phyloP scores from a whole-genome alignment of 2,888 invertebrate genomes.

The Gryllus longicercus region DNA sequence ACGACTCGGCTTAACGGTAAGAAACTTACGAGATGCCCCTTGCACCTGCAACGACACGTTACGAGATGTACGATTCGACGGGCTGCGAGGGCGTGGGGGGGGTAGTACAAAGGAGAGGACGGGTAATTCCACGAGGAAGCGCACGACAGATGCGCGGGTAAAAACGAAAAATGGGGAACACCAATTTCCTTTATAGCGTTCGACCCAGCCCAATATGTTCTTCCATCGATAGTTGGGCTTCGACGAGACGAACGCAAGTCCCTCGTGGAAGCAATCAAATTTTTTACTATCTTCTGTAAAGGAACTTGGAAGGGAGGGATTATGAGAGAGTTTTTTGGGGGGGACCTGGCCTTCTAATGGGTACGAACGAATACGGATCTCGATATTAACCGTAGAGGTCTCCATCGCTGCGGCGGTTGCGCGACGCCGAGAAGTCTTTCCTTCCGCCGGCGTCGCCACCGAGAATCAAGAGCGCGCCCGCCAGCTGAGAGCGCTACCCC shows the following conservation, averaged over 20 bases:
- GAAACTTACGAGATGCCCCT: conserved; percentile 4
- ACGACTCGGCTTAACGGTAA: conserved; percentile 2
- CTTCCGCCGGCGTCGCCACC: not conserved
- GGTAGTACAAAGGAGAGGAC: not conserved
- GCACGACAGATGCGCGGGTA: not conserved
- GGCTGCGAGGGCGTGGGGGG: not conserved
- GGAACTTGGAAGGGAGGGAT: not conserved
- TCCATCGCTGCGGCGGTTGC: not conserved
- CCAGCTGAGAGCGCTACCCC: not conserved
- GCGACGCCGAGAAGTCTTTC: not conserved
- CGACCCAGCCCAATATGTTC: not conserved
- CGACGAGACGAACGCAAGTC: not conserved
- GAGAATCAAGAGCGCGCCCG: not conserved
- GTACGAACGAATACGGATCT: no score
- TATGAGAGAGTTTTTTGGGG: not conserved
- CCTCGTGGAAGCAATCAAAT: not conserved
- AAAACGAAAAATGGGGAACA: not conserved
- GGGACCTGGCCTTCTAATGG: no score
- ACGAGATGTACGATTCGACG: not conserved
- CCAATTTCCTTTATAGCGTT: not conserved
- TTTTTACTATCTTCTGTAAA: not conserved
- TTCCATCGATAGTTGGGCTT: not conserved
- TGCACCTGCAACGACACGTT: conserved; percentile 7
- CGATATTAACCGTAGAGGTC: no score
- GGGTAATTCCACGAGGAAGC: not conserved